phyloP scores from a whole-genome alignment of 2,797 vertebrate genomes.

The Melanotaenia nigrans region DNA sequence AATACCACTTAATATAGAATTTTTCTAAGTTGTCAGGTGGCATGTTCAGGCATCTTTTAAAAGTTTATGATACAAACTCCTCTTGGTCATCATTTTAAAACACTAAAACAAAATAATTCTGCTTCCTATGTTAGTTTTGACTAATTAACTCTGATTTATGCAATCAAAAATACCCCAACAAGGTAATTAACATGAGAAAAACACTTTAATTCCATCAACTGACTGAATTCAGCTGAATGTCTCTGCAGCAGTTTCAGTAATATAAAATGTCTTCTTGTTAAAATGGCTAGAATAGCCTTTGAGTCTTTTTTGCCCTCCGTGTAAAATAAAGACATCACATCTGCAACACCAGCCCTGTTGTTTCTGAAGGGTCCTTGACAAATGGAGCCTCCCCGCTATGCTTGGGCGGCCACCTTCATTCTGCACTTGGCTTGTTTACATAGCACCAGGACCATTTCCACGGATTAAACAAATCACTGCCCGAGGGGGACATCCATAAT shows the following conservation, averaged over 20 bases:
- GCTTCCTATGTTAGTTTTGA: slow-evolving; percentile 22
- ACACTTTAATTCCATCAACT: slow-evolving; percentile 67
- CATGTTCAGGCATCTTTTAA: background rate
- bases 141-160: slow-evolving; percentile 16
- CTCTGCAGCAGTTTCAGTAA: slow-evolving; percentile 7
- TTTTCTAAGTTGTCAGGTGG: no score
- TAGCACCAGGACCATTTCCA: slow-evolving; percentile 95
- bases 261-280: slow-evolving; percentile 8
- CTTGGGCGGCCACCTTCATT: slow-evolving; percentile 92
- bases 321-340: slow-evolving; percentile 97
- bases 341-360: slow-evolving; percentile 86
- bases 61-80: background rate
- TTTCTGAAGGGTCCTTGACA: slow-evolving; percentile 95
- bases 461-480: slow-evolving; percentile 98
- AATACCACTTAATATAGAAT: no score
- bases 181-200: slow-evolving; percentile 74
- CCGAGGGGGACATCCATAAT: slow-evolving; percentile 94
- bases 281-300: slow-evolving; percentile 75
- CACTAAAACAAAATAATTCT: slow-evolving; percentile 11
- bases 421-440: slow-evolving; percentile 98
- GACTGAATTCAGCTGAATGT: slow-evolving; percentile 2
- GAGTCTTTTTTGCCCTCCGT: slow-evolving; percentile 88
- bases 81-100: slow-evolving; percentile 17
- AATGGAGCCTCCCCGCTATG: slow-evolving; percentile 92
- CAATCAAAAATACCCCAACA: slow-evolving; percentile 26